phyloP scores from a whole-genome alignment of 1,140 invertebrate species.

The Dinothrombium tinctorium region DNA sequence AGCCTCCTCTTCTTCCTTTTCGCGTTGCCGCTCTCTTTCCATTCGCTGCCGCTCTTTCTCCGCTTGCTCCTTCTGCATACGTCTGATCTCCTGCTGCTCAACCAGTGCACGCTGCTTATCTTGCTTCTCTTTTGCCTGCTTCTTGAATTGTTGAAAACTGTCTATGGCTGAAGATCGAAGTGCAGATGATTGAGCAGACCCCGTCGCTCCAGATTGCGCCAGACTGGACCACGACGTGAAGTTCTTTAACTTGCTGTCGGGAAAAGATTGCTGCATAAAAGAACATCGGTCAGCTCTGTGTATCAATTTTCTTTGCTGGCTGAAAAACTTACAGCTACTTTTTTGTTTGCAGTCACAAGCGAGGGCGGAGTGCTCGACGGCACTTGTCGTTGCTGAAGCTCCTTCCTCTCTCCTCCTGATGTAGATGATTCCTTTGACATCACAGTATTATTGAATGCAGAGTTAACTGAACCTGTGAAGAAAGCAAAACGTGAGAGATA shows the following conservation, averaged over 20 bases:
- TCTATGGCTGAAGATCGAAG: conserved; percentile 18
- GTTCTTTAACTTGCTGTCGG: conserved; percentile 36
- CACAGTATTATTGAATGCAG: too few relatives aligned
- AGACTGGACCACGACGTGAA: conserved; percentile 75
- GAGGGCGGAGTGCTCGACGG: too few relatives aligned
- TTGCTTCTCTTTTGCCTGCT: conserved; percentile 78
- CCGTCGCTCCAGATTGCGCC: conserved; percentile 22
- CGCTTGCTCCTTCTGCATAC: conserved; percentile 52
- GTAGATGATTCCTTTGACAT: too few relatives aligned
- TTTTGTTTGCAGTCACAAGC: too few relatives aligned
- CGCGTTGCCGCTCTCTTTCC: conserved; percentile 43
- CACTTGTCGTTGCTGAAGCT: too few relatives aligned
- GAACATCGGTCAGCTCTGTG: too few relatives aligned
- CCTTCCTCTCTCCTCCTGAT: too few relatives aligned
- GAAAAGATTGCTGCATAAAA: background rate
- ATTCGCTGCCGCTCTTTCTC: conserved; percentile 49
- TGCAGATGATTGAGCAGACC: background rate
- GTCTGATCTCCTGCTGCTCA: conserved; percentile 51
- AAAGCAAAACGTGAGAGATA: too few relatives aligned
- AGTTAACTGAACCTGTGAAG: too few relatives aligned
- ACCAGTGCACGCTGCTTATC: conserved; percentile 55
- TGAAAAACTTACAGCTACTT: background rate
- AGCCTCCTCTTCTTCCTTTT: conserved; percentile 40
- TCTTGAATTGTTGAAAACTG: conserved; percentile 60
- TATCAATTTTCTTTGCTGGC: background rate